phyloP scores from a whole-genome alignment of 2,797 vertebrate genomes.

The Gymnothorax javanicus region DNA sequence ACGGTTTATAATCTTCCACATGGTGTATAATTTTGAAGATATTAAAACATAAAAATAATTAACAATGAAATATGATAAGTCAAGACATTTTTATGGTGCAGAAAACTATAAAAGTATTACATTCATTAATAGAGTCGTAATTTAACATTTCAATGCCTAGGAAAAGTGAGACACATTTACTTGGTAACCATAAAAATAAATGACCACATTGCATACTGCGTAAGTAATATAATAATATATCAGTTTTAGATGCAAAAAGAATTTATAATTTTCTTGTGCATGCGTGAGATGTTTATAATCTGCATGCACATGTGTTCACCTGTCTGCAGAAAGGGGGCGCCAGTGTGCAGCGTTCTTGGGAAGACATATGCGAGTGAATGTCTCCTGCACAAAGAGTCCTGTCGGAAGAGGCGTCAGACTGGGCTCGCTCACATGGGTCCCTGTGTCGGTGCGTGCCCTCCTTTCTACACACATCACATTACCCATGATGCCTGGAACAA shows the following conservation, averaged over 20 bases:
- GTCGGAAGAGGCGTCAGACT: conserved; percentile 66
- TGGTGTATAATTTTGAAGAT: background rate
- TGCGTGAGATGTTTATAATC: background rate
- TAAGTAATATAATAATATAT: background rate
- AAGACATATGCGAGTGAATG: conserved; percentile 70
- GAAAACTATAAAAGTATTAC: background rate
- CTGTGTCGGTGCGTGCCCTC: conserved; percentile 64
- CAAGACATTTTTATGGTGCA: background rate
- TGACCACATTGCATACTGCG: background rate
- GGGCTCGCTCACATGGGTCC: conserved; percentile 68
- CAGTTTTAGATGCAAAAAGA: background rate
- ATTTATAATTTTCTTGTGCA: background rate
- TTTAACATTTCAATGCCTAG: background rate
- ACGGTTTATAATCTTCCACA: background rate
- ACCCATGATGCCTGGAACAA: background rate
- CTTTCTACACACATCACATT: background rate
- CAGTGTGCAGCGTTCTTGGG: conserved; percentile 75
- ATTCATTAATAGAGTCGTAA: background rate
- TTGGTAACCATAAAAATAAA: background rate
- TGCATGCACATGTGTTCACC: background rate
- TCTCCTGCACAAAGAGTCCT: conserved; percentile 73
- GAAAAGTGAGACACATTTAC: background rate
- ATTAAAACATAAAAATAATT: background rate
- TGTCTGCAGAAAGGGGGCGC: conserved; percentile 66
- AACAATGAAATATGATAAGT: background rate